phyloP scores from a whole-genome alignment of 2,113 vertebrate species.

The Galemys pyrenaicus region DNA sequence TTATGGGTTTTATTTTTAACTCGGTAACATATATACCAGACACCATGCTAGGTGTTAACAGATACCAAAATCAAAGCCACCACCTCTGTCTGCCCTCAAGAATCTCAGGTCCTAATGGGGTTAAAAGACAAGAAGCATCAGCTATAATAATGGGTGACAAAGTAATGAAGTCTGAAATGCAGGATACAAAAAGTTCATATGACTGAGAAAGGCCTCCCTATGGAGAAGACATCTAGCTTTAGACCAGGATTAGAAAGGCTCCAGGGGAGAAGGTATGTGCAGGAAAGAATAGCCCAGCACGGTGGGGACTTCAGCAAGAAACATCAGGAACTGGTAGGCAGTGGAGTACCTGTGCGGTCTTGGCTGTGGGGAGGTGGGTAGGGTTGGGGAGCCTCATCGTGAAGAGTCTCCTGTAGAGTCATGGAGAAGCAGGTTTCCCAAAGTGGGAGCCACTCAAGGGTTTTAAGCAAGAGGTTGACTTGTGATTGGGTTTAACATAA shows the following conservation, averaged over 20 bases:
- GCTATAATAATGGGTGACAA: not conserved
- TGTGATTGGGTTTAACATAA: too few relatives aligned
- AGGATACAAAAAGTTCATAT: not conserved
- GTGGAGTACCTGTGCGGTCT: not conserved
- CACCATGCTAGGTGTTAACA: too few relatives aligned
- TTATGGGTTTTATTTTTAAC: not conserved
- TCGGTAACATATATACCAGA: not conserved
- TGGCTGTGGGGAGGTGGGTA: not conserved
- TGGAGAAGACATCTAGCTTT: not conserved
- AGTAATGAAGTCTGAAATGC: not conserved
- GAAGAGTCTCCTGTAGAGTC: not conserved
- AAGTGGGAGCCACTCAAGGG: too few relatives aligned
- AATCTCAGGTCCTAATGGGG: not conserved
- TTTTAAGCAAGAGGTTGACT: too few relatives aligned
- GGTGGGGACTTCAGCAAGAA: too few relatives aligned
- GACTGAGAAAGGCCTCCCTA: not conserved
- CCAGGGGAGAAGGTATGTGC: not conserved
- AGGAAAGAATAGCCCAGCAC: not conserved
- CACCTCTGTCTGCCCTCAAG: too few relatives aligned
- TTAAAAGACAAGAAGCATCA: not conserved
- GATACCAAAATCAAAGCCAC: not conserved
- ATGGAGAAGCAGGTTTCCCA: too few relatives aligned
- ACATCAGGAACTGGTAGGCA: not conserved
- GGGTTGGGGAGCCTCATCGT: not conserved
- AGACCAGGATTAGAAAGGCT: not conserved